phyloP scores from a whole-genome alignment of 2,888 invertebrate species.

The Oligia fasciuncula region DNA sequence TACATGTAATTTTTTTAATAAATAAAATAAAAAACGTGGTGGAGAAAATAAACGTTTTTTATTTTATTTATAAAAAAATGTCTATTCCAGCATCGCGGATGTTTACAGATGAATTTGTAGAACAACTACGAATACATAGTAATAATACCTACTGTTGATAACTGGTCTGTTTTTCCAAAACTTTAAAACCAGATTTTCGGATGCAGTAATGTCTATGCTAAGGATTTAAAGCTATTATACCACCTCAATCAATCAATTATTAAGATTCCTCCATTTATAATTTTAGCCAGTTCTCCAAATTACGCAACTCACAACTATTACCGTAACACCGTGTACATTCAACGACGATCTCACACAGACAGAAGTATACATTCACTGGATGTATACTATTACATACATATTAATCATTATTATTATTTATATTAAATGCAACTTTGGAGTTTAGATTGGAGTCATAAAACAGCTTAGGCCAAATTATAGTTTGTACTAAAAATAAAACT shows the following conservation, averaged over 20 bases:
- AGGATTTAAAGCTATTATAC: not conserved
- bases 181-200: too few species aligned
- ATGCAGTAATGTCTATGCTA: not conserved
- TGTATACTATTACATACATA: constrained; percentile 31
- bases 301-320: constrained; percentile 18
- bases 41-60: too few species aligned
- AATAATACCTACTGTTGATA: not conserved
- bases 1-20: not conserved
- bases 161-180: not conserved
- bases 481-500: constrained; percentile 44
- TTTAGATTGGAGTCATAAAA: constrained; percentile 56
- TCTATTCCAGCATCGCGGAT: not conserved
- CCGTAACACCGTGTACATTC: constrained; percentile 32
- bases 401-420: constrained; percentile 30
- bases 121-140: too few species aligned
- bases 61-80: too few species aligned
- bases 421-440: constrained; percentile 59
- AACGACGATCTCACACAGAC: constrained; percentile 50
- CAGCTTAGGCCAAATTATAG: constrained; percentile 60
- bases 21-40: too few species aligned
- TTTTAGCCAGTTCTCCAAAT: not conserved
- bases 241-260: not conserved
- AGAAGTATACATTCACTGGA: constrained; percentile 52
- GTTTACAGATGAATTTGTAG: not conserved
- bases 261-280: not conserved